Base-by-base conservation (phyloP, 2,113 vertebrate species). In the Heterotis niloticus region DNA sequence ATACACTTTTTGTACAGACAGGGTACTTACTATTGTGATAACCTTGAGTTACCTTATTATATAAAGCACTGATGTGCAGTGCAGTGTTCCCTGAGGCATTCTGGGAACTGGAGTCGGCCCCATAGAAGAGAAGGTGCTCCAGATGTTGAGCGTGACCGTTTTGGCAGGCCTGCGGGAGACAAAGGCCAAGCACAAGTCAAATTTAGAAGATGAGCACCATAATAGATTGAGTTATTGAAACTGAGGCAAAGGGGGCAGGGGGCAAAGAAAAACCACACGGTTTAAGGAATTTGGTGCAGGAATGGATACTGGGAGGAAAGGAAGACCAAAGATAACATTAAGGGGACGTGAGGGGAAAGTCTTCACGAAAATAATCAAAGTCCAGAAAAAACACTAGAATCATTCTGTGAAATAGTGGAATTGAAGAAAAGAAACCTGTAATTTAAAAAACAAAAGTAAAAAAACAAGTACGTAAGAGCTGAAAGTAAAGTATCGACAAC, bases 81-180 rank as follows among this genome's bases (percentile, higher is more conserved):
- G 95, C 94, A 0, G 93, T 94, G 89, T 96, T 97, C 82, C 96
- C 96, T 0, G 96, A 96, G 82, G 96, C 95, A 62, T 97, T 97
- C 89, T 95, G 93, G 79, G 93, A 94, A 83, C 91, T 90, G 2
- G 91, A 91, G 86, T 98, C 94, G 5, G 95, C 95, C 24, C 95
- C 96, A 0, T 97, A 98, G 88, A 97, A 97, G 29, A 98, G 92
- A 83, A 98, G 92, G 84, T 96, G 96, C 81, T 97, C 96, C 89
- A 98, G 91, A 79, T 97, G 96, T 82, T 97, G 95, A 44, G 95
- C 94, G 78, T 96, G 92, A 16, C 96, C 96, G 17, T 95, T 92
- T 85, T 96, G 93, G 83, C 91, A 93, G 26, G 90, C 90, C 92
- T 94, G 82, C 13, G 77, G 67, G 77, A 75, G 62, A 75, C 75